Percentiles rank a stretch among this genome's conserved stretches.
Conservation (phyloP, 2,797 vertebrate genomes). For the Mycteria americana region DNA sequence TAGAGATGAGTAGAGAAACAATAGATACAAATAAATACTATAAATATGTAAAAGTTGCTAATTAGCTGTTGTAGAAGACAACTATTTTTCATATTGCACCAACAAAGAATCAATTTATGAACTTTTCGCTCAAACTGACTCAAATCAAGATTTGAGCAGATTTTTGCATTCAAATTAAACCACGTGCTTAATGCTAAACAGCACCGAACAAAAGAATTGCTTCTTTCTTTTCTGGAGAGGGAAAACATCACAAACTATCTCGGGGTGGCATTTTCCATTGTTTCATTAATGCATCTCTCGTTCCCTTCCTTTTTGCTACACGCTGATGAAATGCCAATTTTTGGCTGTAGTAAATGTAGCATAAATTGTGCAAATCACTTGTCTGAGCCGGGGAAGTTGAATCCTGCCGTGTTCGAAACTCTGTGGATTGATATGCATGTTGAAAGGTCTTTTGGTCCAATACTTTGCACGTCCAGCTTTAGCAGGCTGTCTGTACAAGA, state of each 20-base stretch:
- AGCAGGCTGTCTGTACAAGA: not conserved
- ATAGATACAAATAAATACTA: not conserved
- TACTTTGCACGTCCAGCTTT: not conserved
- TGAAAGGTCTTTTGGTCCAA: not conserved
- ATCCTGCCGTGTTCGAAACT: not conserved
- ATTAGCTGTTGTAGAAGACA: not conserved
- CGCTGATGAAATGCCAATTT: not conserved
- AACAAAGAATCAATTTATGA: not conserved
- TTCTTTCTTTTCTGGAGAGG: not conserved
- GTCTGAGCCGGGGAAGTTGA: not conserved
- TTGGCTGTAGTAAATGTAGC: not conserved
- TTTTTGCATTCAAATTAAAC: not conserved
- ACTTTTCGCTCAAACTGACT: not conserved
- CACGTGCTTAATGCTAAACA: not conserved
- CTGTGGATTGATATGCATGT: not conserved
- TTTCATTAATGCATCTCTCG: not conserved
- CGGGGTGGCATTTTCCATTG: not conserved
- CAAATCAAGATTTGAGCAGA: not conserved
- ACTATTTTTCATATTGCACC: not conserved
- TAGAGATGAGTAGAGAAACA: not conserved
- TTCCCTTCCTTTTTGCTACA: not conserved
- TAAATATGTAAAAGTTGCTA: not conserved
- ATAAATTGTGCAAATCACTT: not conserved
- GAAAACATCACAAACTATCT: not conserved
- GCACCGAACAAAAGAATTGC: not conserved